Evolutionary conservation across 2,113 vertebrate genomes (phyloP), one percentile per base, ranked within the genome.

Genomic region (Marmota flaviventris): DNA sequence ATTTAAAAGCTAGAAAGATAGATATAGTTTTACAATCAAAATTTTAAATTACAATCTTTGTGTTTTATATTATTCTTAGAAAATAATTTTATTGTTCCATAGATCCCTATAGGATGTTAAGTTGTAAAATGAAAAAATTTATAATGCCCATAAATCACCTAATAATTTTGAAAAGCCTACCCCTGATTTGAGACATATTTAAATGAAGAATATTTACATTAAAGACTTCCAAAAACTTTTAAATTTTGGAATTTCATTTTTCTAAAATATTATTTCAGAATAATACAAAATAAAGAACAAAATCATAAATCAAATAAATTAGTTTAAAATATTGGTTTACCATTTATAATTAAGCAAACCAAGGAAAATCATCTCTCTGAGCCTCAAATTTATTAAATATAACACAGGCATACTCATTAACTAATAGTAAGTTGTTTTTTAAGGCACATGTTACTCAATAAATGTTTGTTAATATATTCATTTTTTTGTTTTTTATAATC

Each of bases 81-180:
- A 94, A 85, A 77, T 16, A 65, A 81, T 69, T 42, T 61, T 89
- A 2, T 45, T 92, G 67, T 85, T 42, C 2, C 77, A 42, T 51
- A 82, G 2, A 70, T 4, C 24, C 61, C 18, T 76, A 6, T 39
- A 86, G 14, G 12, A 39, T 42, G 17, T 56, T 91, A 92, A 17
- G 79, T 95, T 72, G 70, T 29, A 95, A 77, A 95, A 17, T 45
- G 77, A 84, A 82, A 61, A 67, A 78, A 76, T 32, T 67, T 39
- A 7, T 39, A 90, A 90, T 77, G 16, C 13, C 56, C 39, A 56
- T 45, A 58, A 89, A 53, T 45, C 85, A 72, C 34, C 13, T 51
- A 65, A n/a, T 39, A 94, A 61, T 14, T 73, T 92, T 51, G 22
- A 32, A 94, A 84, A 94, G 13, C 16, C 34, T 10, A 17, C 8